Evolutionary conservation across 2,113 vertebrate genomes (phyloP).

Genomic region (Hippocampus abdominalis): DNA sequence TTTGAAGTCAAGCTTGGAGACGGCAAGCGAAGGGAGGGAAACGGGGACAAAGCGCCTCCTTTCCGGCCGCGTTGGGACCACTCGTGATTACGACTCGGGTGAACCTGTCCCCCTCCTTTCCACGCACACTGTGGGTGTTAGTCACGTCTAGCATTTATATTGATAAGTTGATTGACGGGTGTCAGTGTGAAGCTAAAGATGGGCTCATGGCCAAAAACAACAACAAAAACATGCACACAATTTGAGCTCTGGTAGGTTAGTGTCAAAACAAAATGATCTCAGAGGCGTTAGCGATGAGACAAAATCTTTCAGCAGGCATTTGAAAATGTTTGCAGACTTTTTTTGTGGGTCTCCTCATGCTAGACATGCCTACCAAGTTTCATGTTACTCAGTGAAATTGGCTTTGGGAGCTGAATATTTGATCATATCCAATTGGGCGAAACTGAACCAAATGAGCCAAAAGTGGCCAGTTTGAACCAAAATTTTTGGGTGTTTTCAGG

Average conservation of each 20-base stretch:
- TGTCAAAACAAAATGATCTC: not conserved
- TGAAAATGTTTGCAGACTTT: not conserved
- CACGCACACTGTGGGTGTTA: no score
- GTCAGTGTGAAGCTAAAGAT: not conserved
- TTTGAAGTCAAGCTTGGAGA: constrained; percentile 57
- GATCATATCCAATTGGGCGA: no score
- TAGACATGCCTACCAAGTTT: not conserved
- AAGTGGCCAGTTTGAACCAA: no score
- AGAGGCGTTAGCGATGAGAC: no score
- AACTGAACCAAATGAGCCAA: no score
- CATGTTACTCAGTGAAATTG: not conserved
- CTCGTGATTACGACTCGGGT: not conserved
- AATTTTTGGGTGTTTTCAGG: no score
- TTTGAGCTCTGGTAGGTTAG: not conserved
- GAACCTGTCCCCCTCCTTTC: no score
- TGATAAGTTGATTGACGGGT: not conserved
- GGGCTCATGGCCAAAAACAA: no score
- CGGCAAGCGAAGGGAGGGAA: constrained; percentile 30
- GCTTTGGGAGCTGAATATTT: not conserved
- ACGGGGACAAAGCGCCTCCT: constrained; percentile 60
- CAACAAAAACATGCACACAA: no score
- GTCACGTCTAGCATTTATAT: not conserved
- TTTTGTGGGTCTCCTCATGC: not conserved
- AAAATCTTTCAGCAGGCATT: no score
- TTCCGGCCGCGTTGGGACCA: constrained; percentile 17